Percentiles rank a stretch among this genome's conserved stretches.
These are phyloP conservation scores for Numida meleagris DNA, from an alignment of 2,113 vertebrate genomes.

Conservation along the genomic window DNA sequence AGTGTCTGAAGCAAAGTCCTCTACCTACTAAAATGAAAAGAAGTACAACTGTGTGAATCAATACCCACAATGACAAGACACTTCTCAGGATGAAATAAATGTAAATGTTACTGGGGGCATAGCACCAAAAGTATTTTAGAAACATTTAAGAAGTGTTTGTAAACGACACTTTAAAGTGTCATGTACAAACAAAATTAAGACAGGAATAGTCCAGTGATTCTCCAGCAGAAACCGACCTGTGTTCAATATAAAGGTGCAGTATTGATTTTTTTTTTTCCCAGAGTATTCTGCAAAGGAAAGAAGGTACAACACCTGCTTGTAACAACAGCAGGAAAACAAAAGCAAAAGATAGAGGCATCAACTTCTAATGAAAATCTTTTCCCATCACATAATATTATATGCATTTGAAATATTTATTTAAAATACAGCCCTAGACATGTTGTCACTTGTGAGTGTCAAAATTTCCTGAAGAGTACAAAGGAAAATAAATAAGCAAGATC, in stretches of 20 bases:
- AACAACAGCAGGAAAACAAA: background rate
- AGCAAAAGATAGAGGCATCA: background rate
- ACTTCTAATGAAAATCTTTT: background rate
- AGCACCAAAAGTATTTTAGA: background rate
- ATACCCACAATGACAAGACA: background rate
- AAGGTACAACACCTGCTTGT: background rate
- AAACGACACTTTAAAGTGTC: background rate
- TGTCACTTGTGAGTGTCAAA: background rate
- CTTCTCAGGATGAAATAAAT: constrained; percentile 20
- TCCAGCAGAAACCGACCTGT: background rate
- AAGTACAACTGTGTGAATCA: background rate
- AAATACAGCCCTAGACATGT: background rate
- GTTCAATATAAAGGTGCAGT: background rate
- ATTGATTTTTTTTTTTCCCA: background rate
- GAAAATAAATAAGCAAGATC: too few species aligned
- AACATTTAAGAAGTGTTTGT: background rate
- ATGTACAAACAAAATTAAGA: background rate
- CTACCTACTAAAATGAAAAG: background rate
- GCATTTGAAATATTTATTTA: background rate
- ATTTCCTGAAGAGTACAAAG: background rate
- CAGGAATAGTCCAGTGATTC: background rate
- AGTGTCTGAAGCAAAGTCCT: background rate
- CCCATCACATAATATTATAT: background rate
- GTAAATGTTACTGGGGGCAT: background rate
- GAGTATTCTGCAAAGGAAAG: background rate